Conservation (phyloP, 2,113 vertebrate species). For the Ophthalmolycus amberensis region DNA sequence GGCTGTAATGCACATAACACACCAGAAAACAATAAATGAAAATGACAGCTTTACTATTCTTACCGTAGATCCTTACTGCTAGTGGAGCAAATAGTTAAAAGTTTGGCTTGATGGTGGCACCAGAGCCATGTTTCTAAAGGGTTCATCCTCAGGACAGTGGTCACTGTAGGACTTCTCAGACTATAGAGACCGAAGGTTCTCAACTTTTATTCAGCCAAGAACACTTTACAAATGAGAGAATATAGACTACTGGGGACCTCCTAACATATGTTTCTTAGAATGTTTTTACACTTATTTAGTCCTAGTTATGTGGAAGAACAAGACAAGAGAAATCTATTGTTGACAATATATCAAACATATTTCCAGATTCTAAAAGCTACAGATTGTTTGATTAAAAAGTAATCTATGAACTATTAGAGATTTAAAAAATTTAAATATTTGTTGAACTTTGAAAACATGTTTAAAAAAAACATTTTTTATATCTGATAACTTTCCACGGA, state of each 20-base stretch:
- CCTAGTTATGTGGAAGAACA: background rate
- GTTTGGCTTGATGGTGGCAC: conserved; percentile 6
- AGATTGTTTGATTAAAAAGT: background rate
- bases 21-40: background rate
- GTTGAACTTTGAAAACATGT: background rate
- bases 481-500: background rate
- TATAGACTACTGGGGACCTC: too few species aligned
- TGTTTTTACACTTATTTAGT: background rate
- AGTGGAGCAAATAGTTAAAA: background rate
- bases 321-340: background rate
- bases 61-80: background rate
- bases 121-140: background rate
- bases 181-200: background rate
- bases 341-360: background rate
- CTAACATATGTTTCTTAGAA: background rate
- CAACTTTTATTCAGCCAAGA: too few species aligned
- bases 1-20: background rate
- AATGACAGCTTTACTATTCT: background rate
- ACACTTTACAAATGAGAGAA: too few species aligned
- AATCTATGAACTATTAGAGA: background rate
- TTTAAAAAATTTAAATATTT: background rate
- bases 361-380: background rate
- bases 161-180: background rate
- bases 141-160: background rate
- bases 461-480: background rate